These are phyloP conservation scores for Indri indri DNA, from an alignment of 2,113 vertebrate genomes.

Conservation along the genomic window DNA sequence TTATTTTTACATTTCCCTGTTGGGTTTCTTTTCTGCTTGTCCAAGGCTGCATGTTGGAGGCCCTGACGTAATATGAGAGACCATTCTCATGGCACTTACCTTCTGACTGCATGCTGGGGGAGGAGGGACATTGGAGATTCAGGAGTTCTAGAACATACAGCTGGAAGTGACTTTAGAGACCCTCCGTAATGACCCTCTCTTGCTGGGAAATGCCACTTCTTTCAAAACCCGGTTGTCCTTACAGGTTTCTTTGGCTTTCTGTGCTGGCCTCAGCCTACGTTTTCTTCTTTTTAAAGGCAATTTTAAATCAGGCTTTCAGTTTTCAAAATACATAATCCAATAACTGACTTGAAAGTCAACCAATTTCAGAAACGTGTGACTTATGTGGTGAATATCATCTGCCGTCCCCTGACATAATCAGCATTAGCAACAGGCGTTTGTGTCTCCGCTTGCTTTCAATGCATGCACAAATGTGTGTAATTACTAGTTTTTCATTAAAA, in stretches of 20 bases:
- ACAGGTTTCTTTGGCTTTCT: background rate
- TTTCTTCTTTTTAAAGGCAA: background rate
- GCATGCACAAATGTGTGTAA: background rate
- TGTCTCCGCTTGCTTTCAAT: background rate
- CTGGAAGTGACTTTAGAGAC: background rate
- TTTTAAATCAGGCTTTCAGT: slow-evolving; percentile 16
- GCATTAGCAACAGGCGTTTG: accelerated
- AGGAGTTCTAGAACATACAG: background rate
- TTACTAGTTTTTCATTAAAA: slow-evolving; percentile 16
- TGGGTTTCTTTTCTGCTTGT: slow-evolving; percentile 17
- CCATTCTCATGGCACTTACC: background rate
- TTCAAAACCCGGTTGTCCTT: background rate
- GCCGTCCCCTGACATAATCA: background rate
- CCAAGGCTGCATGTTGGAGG: background rate
- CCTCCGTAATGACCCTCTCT: background rate
- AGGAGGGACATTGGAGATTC: background rate
- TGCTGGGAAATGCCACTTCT: background rate
- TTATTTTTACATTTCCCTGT: background rate
- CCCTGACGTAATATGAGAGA: background rate
- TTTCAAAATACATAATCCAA: slow-evolving; percentile 32
- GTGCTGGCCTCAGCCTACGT: background rate
- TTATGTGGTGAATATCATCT: background rate
- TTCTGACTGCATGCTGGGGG: background rate
- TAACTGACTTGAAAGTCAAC: background rate
- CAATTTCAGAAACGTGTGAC: background rate